Evolutionary conservation across 2,797 vertebrate species (phyloP), one percentile per base, ranked within the genome.

Genomic region (Chloroceryle amazona): DNA sequence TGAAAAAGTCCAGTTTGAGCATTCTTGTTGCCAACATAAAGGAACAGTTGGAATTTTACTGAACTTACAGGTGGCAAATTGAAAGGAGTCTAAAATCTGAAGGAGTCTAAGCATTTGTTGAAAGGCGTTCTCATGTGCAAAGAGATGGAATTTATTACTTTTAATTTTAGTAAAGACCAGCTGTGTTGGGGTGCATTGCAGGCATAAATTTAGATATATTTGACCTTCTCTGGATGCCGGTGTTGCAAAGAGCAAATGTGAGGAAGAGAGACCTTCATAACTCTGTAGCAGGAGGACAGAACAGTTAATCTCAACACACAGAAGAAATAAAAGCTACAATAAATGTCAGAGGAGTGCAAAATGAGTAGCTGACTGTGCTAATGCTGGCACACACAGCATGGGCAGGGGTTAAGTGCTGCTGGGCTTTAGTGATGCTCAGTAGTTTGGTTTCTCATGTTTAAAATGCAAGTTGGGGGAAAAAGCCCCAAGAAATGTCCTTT

Each of bases 131-230:
- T 78, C 5, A 3, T 57, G 20, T 81, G 81, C 42, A 29, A 5
- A 62, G 84, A 85, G 67, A 75, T 72, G 5, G 35, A 29, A 81
- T 60, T 42, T 58, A 74, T 46, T 67, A 11, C 2, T 35, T 47
- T 81, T 86, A 14, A 20, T 35, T 93, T 65, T 19, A 42, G 41
- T 60, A 28, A 75, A 90, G 65, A 60, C 33, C 60, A 39, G 16
- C 21, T 74, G 73, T 66, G 47, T 74, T 1, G 0, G 21, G 18
- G 61, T 44, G 57, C 0, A 0, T 13, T 39, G 18, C 44, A 47
- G 39, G 21, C 28, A 29, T 62, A 60, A 63, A 74, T 51, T 19
- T 55, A 57, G 51, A 42, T 46, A 3, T 3, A 11, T 62, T n/a
- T 93, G 60, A 70, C 37, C 49, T 76, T 61, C 26, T 25, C 33